A percentile compares a stretch with the other conserved stretches of the same genome.
Conservation (phyloP, 2,888 invertebrate species). For the Napeogenes inachia region DNA sequence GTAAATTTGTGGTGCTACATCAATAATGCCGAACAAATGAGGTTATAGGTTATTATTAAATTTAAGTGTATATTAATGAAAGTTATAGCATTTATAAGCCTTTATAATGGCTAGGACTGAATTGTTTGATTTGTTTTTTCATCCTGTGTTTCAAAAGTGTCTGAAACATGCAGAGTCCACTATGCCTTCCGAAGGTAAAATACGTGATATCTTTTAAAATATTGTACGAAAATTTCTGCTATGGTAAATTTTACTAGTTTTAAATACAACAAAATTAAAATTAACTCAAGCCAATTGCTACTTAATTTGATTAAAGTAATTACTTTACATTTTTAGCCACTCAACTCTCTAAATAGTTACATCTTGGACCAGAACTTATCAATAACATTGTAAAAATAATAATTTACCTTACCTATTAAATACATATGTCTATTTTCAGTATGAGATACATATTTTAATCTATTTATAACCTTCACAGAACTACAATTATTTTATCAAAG, state of each 20-base stretch:
- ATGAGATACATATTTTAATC: too few species aligned
- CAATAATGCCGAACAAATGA: constrained; percentile 49
- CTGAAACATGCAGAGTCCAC: constrained; percentile 70
- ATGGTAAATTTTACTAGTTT: constrained; percentile 3
- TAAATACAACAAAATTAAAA: too few species aligned
- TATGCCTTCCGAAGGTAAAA: constrained; percentile 59
- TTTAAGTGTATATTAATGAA: constrained; percentile 55
- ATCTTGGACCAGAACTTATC: too few species aligned
- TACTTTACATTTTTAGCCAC: too few species aligned
- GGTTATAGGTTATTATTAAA: constrained; percentile 62
- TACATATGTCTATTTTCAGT: too few species aligned
- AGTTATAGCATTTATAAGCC: constrained; percentile 43
- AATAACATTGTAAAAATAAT: too few species aligned
- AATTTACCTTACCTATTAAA: too few species aligned
- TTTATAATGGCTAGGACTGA: constrained; percentile 71
- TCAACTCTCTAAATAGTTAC: too few species aligned
- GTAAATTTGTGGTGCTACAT: constrained; percentile 34
- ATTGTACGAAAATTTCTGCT: background rate
- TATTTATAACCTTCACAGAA: too few species aligned
- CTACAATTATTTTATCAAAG: too few species aligned
- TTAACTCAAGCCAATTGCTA: too few species aligned
- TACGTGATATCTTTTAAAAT: background rate
- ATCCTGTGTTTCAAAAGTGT: constrained; percentile 76
- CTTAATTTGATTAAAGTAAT: too few species aligned
- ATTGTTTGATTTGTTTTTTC: constrained; percentile 74